Evolutionary conservation across 92 coral and sea anemone genomes (phyloP), one percentile per base, ranked within the genome.

Genomic region (Bergia sp.): DNA sequence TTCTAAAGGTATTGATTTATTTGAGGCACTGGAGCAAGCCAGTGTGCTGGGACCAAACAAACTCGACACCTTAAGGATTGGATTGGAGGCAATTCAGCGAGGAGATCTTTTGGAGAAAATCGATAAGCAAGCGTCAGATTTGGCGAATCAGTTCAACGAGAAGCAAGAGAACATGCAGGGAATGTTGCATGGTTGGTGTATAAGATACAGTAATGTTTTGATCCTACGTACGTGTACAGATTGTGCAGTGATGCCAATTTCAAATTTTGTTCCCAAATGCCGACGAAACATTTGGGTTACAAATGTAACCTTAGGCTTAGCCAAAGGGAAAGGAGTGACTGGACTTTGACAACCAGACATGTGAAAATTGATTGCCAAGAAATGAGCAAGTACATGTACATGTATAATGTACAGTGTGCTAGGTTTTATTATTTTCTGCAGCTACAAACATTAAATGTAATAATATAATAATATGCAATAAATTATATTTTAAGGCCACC

Each of bases 91-190:
- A 15, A 87, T 92, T 36, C 82, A 77, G 36, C 91, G 94, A 44
- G 61, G 21, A 15, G 94, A 92, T 90, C 90, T 92, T 38, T 37
- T 50, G 15, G 90, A 76, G 39, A 61, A 78, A 50, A 67, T 92
- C 37, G 83, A 41, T 7, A 6, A 69, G 10, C 91, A 90, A 57
- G 89, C 61, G 41, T 13, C 21, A 13, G 20, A 57, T 57, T 92
- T 92, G 53, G 49, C 74, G 5, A n/a, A 49, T 10, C 55, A 80
- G 64, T 90, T 79, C 40, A 69, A 37, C 7, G 90, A 74, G 53
- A 15, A 58, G 8, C 74, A 55, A 5, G 64, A 65, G 12, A 44
- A 13, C 16, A 87, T 86, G 50, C 41, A 88, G 13, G 85, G 20
- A 77, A 20, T 88, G 75, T 77, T 45, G 5, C 44, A 84, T 71